These are phyloP conservation scores for Sebastes minor DNA, from an alignment of 2,797 vertebrate genomes.

Conservation along the genomic window DNA sequence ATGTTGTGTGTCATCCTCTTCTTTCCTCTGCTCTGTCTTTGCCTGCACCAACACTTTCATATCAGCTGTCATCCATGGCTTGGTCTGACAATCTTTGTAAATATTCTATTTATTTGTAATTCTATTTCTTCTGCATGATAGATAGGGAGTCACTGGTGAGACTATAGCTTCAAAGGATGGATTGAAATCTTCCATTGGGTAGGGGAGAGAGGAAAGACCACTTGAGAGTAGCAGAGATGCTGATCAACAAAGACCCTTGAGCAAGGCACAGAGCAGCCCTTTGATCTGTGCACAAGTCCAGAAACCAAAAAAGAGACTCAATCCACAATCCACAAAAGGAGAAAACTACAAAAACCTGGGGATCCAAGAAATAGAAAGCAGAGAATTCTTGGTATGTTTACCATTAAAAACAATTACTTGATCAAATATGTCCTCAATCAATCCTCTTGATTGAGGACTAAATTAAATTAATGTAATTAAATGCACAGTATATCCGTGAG, in stretches of 20 bases:
- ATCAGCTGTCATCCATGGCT: constrained; percentile 28
- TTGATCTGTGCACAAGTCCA: background rate
- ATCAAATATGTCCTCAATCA: background rate
- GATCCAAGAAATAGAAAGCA: background rate
- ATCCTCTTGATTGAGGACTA: too few relatives aligned
- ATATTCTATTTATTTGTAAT: constrained; percentile 35
- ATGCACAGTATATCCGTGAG: background rate
- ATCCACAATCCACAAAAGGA: background rate
- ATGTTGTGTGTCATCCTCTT: background rate
- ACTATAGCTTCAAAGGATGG: constrained; percentile 44
- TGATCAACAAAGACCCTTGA: constrained; percentile 19
- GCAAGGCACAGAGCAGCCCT: constrained; percentile 9
- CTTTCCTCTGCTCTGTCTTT: constrained; percentile 6
- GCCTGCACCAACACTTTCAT: constrained; percentile 28
- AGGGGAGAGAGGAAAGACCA: constrained; percentile 1
- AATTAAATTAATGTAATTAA: too few relatives aligned
- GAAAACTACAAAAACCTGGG: background rate
- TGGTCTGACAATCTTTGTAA: constrained; percentile 39
- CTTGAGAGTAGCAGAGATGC: constrained; percentile 17
- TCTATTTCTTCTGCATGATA: constrained; percentile 31
- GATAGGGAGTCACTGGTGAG: constrained; percentile 39
- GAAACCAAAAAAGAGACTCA: background rate
- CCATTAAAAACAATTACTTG: background rate
- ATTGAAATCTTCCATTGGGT: constrained; percentile 18
- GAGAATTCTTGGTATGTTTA: background rate